These are phyloP conservation scores for Ectobius pallidus DNA, from an alignment of 2,888 invertebrate genomes.

Conservation along the genomic window DNA sequence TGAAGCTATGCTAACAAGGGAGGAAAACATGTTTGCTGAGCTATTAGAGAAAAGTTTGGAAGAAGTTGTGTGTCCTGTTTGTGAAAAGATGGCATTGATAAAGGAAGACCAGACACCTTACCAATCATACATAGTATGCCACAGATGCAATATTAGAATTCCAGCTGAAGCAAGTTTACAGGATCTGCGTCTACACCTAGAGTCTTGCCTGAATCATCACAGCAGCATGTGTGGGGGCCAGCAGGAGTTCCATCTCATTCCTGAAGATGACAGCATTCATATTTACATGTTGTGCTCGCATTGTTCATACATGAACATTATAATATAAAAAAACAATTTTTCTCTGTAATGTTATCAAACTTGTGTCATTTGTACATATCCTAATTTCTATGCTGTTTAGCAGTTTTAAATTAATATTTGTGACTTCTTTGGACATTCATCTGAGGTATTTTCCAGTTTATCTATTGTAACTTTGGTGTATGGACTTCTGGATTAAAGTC, in stretches of 20 bases:
- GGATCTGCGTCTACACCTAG: constrained; percentile 48
- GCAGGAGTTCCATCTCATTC: constrained; percentile 49
- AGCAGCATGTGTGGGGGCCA: constrained; percentile 46
- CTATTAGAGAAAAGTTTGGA: constrained; percentile 44
- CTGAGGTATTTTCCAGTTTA: too few species aligned
- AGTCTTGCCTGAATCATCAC: constrained; percentile 48
- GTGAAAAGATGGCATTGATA: constrained; percentile 48
- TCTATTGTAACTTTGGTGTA: too few species aligned
- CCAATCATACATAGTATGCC: constrained; percentile 48
- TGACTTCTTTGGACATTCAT: too few species aligned
- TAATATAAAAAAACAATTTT: too few species aligned
- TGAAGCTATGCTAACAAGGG: constrained; percentile 50
- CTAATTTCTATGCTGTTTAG: too few species aligned
- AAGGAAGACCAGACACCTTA: constrained; percentile 44
- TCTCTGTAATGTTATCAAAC: too few species aligned
- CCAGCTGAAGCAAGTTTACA: constrained; percentile 45
- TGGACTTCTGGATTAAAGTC: too few species aligned
- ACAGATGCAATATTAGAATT: constrained; percentile 49
- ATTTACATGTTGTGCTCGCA: constrained; percentile 50
- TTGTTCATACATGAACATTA: constrained; percentile 47
- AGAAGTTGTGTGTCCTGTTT: constrained; percentile 54
- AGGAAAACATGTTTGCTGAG: constrained; percentile 49
- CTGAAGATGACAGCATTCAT: constrained; percentile 44
- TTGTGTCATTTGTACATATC: too few species aligned
- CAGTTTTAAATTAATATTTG: too few species aligned